Conservation (phyloP, 2,797 vertebrate genomes). For the Epinephelus awoara region DNA sequence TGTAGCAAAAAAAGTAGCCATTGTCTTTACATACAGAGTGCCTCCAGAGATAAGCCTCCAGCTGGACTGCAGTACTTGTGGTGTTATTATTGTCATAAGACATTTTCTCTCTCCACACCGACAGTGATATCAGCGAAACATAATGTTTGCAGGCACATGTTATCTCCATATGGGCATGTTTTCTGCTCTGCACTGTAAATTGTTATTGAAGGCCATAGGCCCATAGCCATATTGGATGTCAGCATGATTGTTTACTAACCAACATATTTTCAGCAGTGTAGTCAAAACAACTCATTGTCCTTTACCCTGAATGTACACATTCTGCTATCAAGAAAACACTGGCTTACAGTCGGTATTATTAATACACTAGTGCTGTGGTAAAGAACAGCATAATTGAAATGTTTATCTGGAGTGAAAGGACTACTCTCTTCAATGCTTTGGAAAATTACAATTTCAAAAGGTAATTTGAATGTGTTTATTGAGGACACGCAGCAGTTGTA, state of each 20-base stretch:
- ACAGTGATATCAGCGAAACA: slow-evolving; percentile 31
- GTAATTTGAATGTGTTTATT: background rate
- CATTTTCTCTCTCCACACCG: slow-evolving; percentile 29
- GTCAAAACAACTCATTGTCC: background rate
- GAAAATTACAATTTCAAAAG: background rate
- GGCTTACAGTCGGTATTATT: background rate
- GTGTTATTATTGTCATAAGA: slow-evolving; percentile 28
- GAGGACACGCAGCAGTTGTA: background rate
- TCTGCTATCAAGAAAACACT: background rate
- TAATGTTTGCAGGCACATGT: slow-evolving; percentile 44
- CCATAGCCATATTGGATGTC: slow-evolving; percentile 33
- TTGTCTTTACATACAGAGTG: slow-evolving; percentile 5
- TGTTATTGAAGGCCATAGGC: slow-evolving; percentile 47
- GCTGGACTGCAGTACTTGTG: background rate
- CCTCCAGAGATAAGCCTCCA: background rate
- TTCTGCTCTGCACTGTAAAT: slow-evolving; percentile 37
- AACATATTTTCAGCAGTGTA: slow-evolving; percentile 8
- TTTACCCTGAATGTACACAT: slow-evolving; percentile 10
- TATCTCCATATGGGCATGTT: slow-evolving; percentile 47
- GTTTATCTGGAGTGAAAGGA: background rate
- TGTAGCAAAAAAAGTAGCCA: background rate
- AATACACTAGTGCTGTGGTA: background rate
- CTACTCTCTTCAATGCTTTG: background rate
- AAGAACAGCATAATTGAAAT: background rate
- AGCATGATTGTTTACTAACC: slow-evolving; percentile 30